Evolutionary conservation across 2,888 invertebrate species (phyloP).

Genomic region (Entomobrya proxima): DNA sequence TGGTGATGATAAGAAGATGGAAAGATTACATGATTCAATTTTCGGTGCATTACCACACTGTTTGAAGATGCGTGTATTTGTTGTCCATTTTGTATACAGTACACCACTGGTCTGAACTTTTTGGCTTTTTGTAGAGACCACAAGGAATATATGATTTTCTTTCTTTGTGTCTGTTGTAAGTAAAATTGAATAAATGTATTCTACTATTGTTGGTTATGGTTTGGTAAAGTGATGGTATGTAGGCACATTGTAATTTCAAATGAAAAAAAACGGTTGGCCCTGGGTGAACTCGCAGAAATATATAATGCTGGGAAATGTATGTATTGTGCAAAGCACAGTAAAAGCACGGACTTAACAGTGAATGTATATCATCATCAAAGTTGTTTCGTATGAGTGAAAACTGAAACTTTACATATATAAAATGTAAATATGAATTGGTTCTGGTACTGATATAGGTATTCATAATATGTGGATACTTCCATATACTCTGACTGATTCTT

Average conservation of each 20-base stretch:
- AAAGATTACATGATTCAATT: conserved; percentile 63
- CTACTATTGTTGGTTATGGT: background rate
- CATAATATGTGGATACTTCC: background rate
- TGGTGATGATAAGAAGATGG: conserved; percentile 46
- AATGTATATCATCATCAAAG: background rate
- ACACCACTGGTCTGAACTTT: background rate
- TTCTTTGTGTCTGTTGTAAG: conserved; percentile 12
- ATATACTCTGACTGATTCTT: background rate
- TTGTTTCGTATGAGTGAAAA: conserved; percentile 12
- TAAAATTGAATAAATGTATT: conserved; percentile 33
- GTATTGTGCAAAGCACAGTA: too few relatives aligned
- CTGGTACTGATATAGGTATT: background rate
- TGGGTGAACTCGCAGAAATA: conserved; percentile 3
- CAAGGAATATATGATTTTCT: conserved; percentile 25
- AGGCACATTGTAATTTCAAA: conserved; percentile 28
- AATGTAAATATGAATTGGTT: background rate
- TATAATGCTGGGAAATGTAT: too few relatives aligned
- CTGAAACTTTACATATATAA: conserved; percentile 2
- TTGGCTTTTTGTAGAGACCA: background rate
- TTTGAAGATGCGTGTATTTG: background rate
- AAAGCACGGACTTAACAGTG: too few relatives aligned
- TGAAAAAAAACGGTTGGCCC: conserved; percentile 17
- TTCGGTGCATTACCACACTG: conserved; percentile 47
- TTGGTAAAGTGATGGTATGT: background rate
- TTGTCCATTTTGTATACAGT: background rate